phyloP scores from a whole-genome alignment of 2,113 vertebrate species.

The Calyptommatus sinebrachiatus region DNA sequence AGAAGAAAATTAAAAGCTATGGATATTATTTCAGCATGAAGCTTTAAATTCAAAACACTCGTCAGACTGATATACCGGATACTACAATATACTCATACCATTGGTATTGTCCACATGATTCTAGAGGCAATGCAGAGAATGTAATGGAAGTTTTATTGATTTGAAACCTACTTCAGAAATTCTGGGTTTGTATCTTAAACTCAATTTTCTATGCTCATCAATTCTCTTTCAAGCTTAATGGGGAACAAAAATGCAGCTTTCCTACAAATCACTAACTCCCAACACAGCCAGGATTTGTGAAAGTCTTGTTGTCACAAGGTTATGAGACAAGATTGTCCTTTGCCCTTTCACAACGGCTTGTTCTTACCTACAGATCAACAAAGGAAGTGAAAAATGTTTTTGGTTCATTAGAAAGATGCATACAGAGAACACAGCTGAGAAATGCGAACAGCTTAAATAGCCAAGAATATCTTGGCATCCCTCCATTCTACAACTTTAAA shows the following conservation, averaged over 20 bases:
- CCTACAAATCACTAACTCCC: constrained; percentile 37
- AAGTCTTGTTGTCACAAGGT: constrained; percentile 17
- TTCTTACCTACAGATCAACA: constrained; percentile 12
- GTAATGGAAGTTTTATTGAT: constrained; percentile 6
- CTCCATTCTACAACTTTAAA: background rate
- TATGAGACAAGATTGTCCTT: constrained; percentile 28
- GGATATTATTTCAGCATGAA: background rate
- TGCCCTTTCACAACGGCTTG: background rate
- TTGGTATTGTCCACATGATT: background rate
- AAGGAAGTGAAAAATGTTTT: background rate
- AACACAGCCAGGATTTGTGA: constrained; percentile 29
- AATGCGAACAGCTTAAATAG: background rate
- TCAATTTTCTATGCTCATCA: background rate
- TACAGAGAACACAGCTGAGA: background rate
- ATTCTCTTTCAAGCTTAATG: background rate
- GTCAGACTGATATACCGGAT: background rate
- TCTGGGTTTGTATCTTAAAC: background rate
- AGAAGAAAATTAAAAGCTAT: background rate
- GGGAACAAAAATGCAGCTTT: constrained; percentile 3
- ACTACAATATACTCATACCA: background rate
- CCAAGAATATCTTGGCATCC: background rate
- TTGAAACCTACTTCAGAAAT: no score
- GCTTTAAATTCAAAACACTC: background rate
- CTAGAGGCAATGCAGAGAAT: background rate
- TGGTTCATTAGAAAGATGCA: background rate